phyloP scores from a whole-genome alignment of 2,113 vertebrate genomes.

The Hoplias malabaricus region DNA sequence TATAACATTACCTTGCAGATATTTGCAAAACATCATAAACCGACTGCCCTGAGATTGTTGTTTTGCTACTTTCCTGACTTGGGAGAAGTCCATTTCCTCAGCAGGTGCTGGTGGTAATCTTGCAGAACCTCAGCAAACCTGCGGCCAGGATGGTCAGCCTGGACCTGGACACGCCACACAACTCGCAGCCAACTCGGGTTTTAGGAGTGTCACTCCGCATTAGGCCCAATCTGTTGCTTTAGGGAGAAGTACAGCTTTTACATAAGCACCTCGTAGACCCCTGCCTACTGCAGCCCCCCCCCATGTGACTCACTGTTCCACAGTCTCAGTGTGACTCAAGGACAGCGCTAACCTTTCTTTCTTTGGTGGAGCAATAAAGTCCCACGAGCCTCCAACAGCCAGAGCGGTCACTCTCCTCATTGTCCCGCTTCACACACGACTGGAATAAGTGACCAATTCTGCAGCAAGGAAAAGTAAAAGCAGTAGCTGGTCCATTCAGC shows the following conservation, averaged over 20 bases:
- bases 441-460: neutral
- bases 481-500: neutral
- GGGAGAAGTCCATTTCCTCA: constrained; percentile 22
- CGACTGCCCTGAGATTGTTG: neutral
- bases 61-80: constrained; percentile 1
- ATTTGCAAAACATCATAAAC: neutral
- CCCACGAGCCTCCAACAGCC: neutral
- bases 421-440: neutral
- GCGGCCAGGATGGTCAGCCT: constrained; percentile 39
- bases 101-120: constrained; percentile 24
- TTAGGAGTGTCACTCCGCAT: constrained; percentile 65
- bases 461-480: neutral
- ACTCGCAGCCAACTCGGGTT: constrained; percentile 51
- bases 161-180: constrained; percentile 35
- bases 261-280: constrained; percentile 56
- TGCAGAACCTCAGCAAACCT: constrained; percentile 39
- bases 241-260: constrained; percentile 61
- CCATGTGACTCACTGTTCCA: constrained; percentile 43
- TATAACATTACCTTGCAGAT: neutral
- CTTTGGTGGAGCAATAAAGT: neutral
- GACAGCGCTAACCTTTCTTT: constrained; percentile 47
- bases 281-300: neutral
- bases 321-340: constrained; percentile 35
- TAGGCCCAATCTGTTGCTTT: constrained; percentile 56
- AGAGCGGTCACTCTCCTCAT: neutral